Evolutionary conservation across 2,113 vertebrate genomes (phyloP).

Genomic region (Scalopus aquaticus): DNA sequence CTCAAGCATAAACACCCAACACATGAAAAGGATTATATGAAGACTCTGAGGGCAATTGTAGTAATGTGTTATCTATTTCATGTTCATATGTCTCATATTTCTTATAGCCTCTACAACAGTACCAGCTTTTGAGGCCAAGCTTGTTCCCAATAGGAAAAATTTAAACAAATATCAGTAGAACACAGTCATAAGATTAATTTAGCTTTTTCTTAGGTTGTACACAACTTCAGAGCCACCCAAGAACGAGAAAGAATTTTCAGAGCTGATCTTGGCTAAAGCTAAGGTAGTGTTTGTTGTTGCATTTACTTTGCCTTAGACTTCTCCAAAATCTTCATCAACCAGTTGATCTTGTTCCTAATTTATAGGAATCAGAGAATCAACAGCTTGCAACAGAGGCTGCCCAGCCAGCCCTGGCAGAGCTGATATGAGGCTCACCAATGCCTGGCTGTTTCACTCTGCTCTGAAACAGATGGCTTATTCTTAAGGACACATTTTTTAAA

Average conservation of each 20-base stretch:
- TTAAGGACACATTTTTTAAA: slow-evolving; percentile 57
- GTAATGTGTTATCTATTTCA: background rate
- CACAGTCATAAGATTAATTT: background rate
- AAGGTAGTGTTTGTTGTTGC: background rate
- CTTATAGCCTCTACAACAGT: background rate
- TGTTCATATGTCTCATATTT: background rate
- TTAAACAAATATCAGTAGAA: background rate
- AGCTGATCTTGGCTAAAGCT: background rate
- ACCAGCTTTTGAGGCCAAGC: background rate
- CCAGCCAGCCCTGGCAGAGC: slow-evolving; percentile 70
- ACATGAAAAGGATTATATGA: background rate
- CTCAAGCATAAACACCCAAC: background rate
- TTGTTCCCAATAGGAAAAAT: background rate
- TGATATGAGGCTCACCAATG: slow-evolving; percentile 21
- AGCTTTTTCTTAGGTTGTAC: background rate
- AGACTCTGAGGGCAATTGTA: background rate
- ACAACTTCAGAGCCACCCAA: background rate
- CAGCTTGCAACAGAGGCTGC: slow-evolving; percentile 63
- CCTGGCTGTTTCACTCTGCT: slow-evolving; percentile 48
- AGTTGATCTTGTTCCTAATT: slow-evolving; percentile 62
- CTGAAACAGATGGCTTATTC: slow-evolving; percentile 72
- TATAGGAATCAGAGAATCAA: slow-evolving; percentile 65
- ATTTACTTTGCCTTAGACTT: slow-evolving; percentile 48
- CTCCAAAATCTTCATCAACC: slow-evolving; percentile 36
- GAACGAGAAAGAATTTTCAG: background rate